Evolutionary conservation across 2,888 invertebrate species (phyloP).

Genomic region (Melinaea marsaeus): DNA sequence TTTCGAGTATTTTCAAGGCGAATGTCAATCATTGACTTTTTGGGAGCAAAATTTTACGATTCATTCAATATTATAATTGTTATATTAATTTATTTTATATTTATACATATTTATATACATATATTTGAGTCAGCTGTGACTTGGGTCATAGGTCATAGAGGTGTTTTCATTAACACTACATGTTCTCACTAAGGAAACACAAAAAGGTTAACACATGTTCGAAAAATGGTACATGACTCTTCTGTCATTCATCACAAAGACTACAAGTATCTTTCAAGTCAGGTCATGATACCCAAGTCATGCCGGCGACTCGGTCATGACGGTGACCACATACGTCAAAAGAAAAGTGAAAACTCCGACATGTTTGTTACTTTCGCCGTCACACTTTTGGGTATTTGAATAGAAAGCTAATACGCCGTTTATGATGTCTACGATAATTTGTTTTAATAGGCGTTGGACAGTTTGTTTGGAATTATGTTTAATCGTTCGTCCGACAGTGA

Average conservation of each 20-base stretch:
- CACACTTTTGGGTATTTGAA: slow-evolving; percentile 58
- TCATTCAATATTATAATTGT: not conserved
- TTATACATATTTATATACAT: too few relatives aligned
- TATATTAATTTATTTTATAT: not conserved
- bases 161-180: too few relatives aligned
- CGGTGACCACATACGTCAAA: slow-evolving; percentile 10
- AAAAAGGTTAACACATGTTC: too few relatives aligned
- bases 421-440: slow-evolving; percentile 18
- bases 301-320: not conserved
- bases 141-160: too few relatives aligned
- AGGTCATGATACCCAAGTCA: not conserved
- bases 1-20: slow-evolving; percentile 36
- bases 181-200: too few relatives aligned
- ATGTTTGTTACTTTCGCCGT: slow-evolving; percentile 53
- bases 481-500: too few relatives aligned
- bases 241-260: too few relatives aligned
- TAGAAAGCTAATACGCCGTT: slow-evolving; percentile 49
- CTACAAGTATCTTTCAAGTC: not conserved
- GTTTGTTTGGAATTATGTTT: too few relatives aligned
- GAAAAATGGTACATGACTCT: too few relatives aligned
- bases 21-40: slow-evolving; percentile 35
- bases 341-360: slow-evolving; percentile 53
- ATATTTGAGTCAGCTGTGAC: too few relatives aligned
- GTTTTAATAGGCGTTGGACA: slow-evolving; percentile 8
- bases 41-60: slow-evolving; percentile 22